A percentile compares a stretch with the other conserved stretches of the same genome.
phyloP scores from a whole-genome alignment of 2,888 invertebrate species.

The Mycalesis mineus region DNA sequence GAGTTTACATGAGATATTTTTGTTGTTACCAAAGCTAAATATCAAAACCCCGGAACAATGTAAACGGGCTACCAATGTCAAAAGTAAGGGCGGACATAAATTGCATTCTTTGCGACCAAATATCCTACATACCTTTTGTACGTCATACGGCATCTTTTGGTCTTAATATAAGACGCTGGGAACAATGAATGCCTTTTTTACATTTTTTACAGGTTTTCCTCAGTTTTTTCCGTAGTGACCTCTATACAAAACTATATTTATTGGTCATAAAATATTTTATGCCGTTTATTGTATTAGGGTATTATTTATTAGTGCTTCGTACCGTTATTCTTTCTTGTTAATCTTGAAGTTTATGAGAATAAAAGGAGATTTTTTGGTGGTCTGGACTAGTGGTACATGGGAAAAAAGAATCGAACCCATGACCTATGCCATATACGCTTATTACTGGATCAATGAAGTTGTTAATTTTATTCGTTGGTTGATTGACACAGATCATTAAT shows the following conservation, averaged over 20 bases:
- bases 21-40: not conserved
- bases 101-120: constrained; percentile 24
- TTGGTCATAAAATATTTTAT: not conserved
- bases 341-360: not conserved
- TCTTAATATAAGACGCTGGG: constrained; percentile 20
- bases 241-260: not conserved
- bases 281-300: not conserved
- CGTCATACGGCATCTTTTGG: constrained; percentile 14
- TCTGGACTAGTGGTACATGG: too few species aligned
- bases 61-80: constrained; percentile 4
- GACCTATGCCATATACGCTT: too few species aligned
- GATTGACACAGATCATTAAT: too few species aligned
- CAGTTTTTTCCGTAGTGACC: not conserved
- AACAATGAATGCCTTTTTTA: constrained; percentile 9
- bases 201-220: not conserved
- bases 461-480: too few species aligned
- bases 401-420: too few species aligned
- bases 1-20: too few species aligned
- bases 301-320: not conserved
- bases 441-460: too few species aligned
- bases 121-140: constrained; percentile 20
- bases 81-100: constrained; percentile 18
- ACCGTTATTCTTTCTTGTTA: not conserved
- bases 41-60: not conserved
- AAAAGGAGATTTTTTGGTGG: too few species aligned